These are phyloP conservation scores for Pyrocephalus nanus DNA, from an alignment of 2,797 vertebrate species.

Conservation along the genomic window DNA sequence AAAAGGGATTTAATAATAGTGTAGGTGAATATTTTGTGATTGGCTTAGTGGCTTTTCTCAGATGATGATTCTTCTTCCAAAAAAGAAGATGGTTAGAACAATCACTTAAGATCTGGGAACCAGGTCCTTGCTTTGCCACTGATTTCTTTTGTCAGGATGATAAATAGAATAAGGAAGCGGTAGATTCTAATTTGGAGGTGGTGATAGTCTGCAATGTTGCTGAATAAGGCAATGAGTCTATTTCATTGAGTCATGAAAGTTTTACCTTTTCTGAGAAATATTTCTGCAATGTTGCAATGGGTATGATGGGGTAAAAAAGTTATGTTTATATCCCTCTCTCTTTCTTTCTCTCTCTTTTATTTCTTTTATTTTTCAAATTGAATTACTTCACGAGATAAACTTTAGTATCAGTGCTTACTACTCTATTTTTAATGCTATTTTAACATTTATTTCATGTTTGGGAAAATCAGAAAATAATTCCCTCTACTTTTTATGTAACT, in stretches of 20 bases:
- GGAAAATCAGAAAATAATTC: background rate
- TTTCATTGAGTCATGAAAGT: background rate
- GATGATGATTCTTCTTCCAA: background rate
- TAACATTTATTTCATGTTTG: background rate
- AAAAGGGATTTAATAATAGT: background rate
- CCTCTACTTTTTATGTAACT: background rate
- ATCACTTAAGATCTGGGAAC: background rate
- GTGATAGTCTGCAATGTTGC: background rate
- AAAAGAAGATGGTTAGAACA: background rate
- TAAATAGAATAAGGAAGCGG: background rate
- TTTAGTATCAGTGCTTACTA: background rate
- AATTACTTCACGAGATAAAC: background rate
- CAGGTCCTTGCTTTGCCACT: background rate
- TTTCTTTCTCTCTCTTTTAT: background rate
- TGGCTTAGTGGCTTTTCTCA: background rate
- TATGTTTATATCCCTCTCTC: background rate
- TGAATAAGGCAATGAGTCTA: background rate
- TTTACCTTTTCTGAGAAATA: background rate
- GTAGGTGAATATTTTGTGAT: background rate
- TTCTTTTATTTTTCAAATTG: background rate
- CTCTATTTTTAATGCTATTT: background rate
- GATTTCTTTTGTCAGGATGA: background rate
- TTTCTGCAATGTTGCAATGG: background rate
- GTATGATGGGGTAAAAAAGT: background rate
- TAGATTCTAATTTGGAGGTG: background rate